Evolutionary conservation across 2,888 invertebrate species (phyloP), one percentile per base, ranked within the genome.

Genomic region (Amblyteles armatorius): DNA sequence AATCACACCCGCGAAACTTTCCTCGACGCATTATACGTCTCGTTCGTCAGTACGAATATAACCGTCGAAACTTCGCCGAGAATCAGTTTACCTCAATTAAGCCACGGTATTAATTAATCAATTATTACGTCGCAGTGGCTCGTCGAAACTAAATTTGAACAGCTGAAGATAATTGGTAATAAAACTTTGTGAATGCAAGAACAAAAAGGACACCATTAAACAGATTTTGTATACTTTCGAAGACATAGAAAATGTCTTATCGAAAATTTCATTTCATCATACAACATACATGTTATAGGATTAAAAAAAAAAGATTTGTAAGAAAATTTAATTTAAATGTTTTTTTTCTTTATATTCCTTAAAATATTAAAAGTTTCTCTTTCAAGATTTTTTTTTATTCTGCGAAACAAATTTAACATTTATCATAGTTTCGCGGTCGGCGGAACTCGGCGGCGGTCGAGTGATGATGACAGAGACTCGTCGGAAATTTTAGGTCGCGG

Each of bases 401-500:
- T 19, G n/a, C 52, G n/a, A 57, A 26, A 22, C 26, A 57, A 22
- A 22, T 57, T 22, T 26, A 26, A 57, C 11, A 44, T 48, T 63
- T 48, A 63, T 63, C 29, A 48, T 60, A 9, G n/a, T 74, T 60
- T 63, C n/a, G 60, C 48, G 73, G 60, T 63, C 22, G 57, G 36
- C 36, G 33, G 26, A 33, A 13, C 55, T 36, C n/a, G 29, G 40
- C 22, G 19, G 72, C 55, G 57, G 16, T 33, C 33, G n/a, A 40
- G 22, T 36, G 22, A 22, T 55, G 57, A 33, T 19, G 71, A n/a
- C n/a, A 71, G 19, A 29, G 33, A 19, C 52, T n/a, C 40, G n/a
- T 57, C 26, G 63, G 44, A 63, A 63, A 74, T 74, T 33, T 74
- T 16, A 63, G 73, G 73, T 63, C 63, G 48, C 48, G 7, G 19